Percentiles rank a stretch among this genome's conserved stretches.
These are phyloP conservation scores for Pterophyllum scalare DNA, from an alignment of 2,113 vertebrate genomes.

Conservation along the genomic window DNA sequence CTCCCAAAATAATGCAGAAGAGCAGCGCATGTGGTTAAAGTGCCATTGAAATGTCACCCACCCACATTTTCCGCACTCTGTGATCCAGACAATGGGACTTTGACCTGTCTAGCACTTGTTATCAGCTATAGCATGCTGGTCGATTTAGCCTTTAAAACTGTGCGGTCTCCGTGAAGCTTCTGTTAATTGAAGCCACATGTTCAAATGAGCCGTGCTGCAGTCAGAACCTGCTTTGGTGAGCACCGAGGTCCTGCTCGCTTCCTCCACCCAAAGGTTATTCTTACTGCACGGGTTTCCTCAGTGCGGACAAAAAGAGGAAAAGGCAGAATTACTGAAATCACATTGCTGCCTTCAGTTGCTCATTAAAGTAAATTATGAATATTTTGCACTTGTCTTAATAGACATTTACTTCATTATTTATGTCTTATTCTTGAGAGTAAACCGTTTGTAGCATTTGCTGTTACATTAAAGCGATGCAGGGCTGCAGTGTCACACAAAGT, in stretches of 20 bases:
- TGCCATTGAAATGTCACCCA: background rate
- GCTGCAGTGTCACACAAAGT: background rate
- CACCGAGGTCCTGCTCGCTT: background rate
- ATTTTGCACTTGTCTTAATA: background rate
- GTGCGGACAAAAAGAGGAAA: background rate
- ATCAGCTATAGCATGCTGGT: background rate
- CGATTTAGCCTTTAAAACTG: background rate
- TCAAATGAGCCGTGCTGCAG: background rate
- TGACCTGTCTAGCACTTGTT: background rate
- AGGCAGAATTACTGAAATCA: background rate
- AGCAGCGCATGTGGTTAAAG: background rate
- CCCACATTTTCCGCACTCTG: background rate
- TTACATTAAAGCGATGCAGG: background rate
- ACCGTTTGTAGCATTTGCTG: background rate
- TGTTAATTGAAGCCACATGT: background rate
- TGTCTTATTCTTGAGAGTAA: background rate
- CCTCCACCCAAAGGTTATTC: background rate
- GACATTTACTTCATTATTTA: background rate
- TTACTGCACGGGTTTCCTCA: background rate
- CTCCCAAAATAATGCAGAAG: background rate
- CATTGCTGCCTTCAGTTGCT: background rate
- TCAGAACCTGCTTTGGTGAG: background rate
- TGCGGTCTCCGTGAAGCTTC: background rate
- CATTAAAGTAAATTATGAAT: background rate
- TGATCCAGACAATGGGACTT: background rate